Conservation (phyloP, 2,113 vertebrate species). For the Dasyprocta punctata region DNA sequence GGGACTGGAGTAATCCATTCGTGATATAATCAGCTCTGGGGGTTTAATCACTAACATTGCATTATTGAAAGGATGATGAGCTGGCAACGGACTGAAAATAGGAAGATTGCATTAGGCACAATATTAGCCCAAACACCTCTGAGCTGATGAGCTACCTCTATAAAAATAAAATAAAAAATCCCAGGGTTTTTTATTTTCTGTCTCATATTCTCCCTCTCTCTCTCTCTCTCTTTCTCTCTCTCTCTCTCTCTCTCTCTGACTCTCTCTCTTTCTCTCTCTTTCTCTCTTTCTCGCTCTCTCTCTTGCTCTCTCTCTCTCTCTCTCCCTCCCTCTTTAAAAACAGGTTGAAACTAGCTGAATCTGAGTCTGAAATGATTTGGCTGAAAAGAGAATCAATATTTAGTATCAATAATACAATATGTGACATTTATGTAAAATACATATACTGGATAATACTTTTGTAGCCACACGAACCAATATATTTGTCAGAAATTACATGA, state of each 20-base stretch:
- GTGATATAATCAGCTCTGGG: constrained; percentile 68
- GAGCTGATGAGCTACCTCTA: neutral
- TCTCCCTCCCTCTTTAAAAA: neutral
- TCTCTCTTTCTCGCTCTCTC: too few relatives aligned
- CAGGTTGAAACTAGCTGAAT: neutral
- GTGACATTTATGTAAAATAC: neutral
- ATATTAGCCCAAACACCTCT: constrained; percentile 55
- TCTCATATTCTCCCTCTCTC: too few relatives aligned
- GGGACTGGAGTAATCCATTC: constrained; percentile 53
- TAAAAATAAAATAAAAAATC: too few relatives aligned
- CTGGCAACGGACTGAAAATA: constrained; percentile 50
- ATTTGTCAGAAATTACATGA: constrained; percentile 31
- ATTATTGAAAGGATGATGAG: constrained; percentile 66
- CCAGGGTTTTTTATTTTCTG: too few relatives aligned
- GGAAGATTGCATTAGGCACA: constrained; percentile 59
- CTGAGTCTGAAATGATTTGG: neutral
- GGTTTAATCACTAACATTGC: constrained; percentile 59
- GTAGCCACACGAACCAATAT: neutral
- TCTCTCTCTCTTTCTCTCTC: too few relatives aligned
- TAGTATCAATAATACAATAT: neutral
- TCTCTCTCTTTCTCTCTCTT: too few relatives aligned
- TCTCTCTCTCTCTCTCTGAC: too few relatives aligned
- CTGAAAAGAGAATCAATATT: neutral
- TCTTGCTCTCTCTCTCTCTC: too few relatives aligned
- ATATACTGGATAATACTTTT: neutral